Base-by-base conservation (phyloP, 2,113 vertebrate genomes). In the Synchiropus splendidus region DNA sequence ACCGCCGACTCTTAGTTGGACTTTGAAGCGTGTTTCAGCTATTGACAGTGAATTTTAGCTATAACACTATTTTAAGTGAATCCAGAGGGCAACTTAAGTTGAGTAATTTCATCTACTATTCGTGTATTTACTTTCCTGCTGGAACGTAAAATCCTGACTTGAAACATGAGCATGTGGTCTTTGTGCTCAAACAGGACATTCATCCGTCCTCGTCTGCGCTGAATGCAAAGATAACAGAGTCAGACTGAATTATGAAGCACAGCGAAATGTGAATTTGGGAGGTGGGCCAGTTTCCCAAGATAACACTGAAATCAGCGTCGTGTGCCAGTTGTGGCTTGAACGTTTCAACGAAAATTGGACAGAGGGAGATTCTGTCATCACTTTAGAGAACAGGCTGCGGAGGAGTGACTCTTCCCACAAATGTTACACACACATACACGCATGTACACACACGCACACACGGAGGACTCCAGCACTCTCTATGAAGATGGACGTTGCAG, bases 361-460 rank as follows among this genome's bases (percentile, higher is more conserved):
- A 72, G 70, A 67, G 73, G 58, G 30, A 18, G 52, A 43, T 75
- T 46, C 62, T 72, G 68, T 76, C 70, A 76, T 65, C 70, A 66
- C 65, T 59, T 64, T 18, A 60, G 41, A 61, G 55, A 65, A 61
- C 50, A 65, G 42, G 59, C 40, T n/a, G n/a, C n/a, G n/a, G n/a
- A n/a, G n/a, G n/a, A n/a, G n/a, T n/a, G n/a, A n/a, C n/a, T n/a
- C n/a, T n/a, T n/a, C n/a, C n/a, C n/a, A n/a, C n/a, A n/a, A n/a
- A n/a, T n/a, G n/a, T n/a, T n/a, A 54, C 44, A 41, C n/a, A 59
- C 41, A 54, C 54, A 36, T 31, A 42, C 17, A 51, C 34, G 31
- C 36, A 18, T 36, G 11, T 18, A 37, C 46, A 39, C 31, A 35
- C n/a, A 45, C 1, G 6, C 8, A 31, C 16, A 8, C 42, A 34